Conservation (phyloP, 2,113 vertebrate genomes). For the Pristiophorus japonicus region DNA sequence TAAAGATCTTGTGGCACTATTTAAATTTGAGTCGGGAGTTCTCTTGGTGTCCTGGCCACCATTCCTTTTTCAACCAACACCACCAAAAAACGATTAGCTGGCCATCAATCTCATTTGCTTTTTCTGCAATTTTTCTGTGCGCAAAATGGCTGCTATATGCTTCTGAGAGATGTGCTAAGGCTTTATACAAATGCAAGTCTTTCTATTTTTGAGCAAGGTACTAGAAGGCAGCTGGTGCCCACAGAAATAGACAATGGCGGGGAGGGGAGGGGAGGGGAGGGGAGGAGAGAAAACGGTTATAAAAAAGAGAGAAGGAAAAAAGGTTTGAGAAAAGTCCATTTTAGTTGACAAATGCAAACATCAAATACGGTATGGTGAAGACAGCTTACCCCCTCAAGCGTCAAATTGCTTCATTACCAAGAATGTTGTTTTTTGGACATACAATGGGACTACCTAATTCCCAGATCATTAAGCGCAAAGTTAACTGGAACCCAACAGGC, state of each 20-base stretch:
- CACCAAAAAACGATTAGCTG: not conserved
- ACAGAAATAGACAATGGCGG: not conserved
- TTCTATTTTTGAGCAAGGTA: not conserved
- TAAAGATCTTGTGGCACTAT: not conserved
- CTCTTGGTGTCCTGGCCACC: not conserved
- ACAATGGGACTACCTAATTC: not conserved
- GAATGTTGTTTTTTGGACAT: not conserved
- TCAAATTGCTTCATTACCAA: not conserved
- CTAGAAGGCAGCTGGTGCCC: not conserved
- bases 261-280: not conserved
- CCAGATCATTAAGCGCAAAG: not conserved
- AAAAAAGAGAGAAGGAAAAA: not conserved
- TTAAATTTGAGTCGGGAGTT: not conserved
- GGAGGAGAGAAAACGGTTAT: not conserved
- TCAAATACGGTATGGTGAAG: not conserved
- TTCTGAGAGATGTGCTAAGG: not conserved
- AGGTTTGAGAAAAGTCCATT: not conserved
- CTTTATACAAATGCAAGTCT: not conserved
- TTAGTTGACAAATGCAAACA: not conserved
- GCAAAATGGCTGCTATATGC: not conserved
- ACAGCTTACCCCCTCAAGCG: not conserved
- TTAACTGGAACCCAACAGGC: not conserved
- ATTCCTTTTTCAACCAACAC: not conserved
- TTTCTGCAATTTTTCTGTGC: not conserved
- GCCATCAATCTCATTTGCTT: not conserved